These are phyloP conservation scores for Augochlora pura DNA, from an alignment of 1,140 invertebrate species.

Conservation along the genomic window DNA sequence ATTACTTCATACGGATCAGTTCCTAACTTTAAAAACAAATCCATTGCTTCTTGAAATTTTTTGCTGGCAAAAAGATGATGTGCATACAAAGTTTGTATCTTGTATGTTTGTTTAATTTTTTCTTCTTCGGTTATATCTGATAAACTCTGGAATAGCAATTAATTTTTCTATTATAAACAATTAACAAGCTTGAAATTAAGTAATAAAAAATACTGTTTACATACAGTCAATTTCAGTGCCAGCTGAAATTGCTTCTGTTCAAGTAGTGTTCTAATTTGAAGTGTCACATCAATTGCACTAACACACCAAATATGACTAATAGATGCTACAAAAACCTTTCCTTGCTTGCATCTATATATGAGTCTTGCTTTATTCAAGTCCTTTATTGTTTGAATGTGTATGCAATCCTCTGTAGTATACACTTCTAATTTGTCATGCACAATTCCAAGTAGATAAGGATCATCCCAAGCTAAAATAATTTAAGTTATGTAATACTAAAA, in stretches of 20 bases:
- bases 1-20: slow-evolving; percentile 98
- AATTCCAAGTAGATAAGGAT: slow-evolving; percentile 93
- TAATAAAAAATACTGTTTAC: slow-evolving; percentile 66
- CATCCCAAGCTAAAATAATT: slow-evolving; percentile 89
- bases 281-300: slow-evolving; percentile 87
- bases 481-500: neutral
- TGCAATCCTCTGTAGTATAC: slow-evolving; percentile 86
- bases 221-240: slow-evolving; percentile 94
- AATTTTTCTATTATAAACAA: slow-evolving; percentile 4
- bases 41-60: slow-evolving; percentile 93
- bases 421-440: slow-evolving; percentile 91
- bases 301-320: slow-evolving; percentile 93
- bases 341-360: slow-evolving; percentile 86
- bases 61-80: slow-evolving; percentile 94
- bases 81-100: slow-evolving; percentile 94
- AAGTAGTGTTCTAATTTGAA: slow-evolving; percentile 90
- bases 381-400: slow-evolving; percentile 80
- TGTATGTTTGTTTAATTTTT: slow-evolving; percentile 89
- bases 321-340: slow-evolving; percentile 92
- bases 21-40: slow-evolving; percentile 92
- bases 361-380: slow-evolving; percentile 86
- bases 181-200: neutral
- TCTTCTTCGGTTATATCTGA: slow-evolving; percentile 91
- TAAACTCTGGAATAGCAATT: slow-evolving; percentile 84
- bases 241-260: slow-evolving; percentile 95